Evolutionary conservation across 2,888 invertebrate genomes (phyloP).

Genomic region (Cheilosia vulpina): DNA sequence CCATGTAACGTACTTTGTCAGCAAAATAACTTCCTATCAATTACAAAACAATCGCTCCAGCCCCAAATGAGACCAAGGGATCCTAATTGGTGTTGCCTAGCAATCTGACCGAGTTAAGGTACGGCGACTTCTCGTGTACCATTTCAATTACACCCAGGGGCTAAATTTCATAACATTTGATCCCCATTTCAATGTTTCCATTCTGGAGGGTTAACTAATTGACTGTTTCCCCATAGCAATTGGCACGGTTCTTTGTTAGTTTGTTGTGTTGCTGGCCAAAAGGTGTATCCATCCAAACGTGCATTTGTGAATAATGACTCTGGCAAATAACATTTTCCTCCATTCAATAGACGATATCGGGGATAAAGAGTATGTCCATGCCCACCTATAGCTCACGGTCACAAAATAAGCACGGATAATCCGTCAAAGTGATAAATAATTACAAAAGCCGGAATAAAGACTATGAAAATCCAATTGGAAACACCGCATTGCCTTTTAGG

Average conservation of each 20-base stretch:
- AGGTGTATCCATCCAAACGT: neutral
- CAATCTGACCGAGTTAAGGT: neutral
- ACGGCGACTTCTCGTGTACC: neutral
- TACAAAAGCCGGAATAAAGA: too few relatives aligned
- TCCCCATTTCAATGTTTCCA: neutral
- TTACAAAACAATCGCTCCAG: too few relatives aligned
- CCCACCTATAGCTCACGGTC: neutral
- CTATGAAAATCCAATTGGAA: too few relatives aligned
- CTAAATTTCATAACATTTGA: neutral
- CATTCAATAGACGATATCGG: neutral
- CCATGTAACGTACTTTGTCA: too few relatives aligned
- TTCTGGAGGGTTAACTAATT: neutral
- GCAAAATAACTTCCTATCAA: too few relatives aligned
- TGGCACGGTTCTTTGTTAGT: neutral
- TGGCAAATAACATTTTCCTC: neutral
- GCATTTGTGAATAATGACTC: neutral
- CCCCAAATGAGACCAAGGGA: too few relatives aligned
- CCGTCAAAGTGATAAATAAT: neutral
- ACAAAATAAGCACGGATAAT: neutral
- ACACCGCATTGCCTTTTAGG: neutral
- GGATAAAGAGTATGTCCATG: neutral
- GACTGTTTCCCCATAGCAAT: slow-evolving; percentile 11
- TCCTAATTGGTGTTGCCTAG: too few relatives aligned
- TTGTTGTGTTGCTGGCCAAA: neutral
- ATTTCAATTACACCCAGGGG: neutral